These are phyloP conservation scores for Drosophila virilis DNA, from an alignment of 1,140 invertebrate species.

Conservation along the genomic window DNA sequence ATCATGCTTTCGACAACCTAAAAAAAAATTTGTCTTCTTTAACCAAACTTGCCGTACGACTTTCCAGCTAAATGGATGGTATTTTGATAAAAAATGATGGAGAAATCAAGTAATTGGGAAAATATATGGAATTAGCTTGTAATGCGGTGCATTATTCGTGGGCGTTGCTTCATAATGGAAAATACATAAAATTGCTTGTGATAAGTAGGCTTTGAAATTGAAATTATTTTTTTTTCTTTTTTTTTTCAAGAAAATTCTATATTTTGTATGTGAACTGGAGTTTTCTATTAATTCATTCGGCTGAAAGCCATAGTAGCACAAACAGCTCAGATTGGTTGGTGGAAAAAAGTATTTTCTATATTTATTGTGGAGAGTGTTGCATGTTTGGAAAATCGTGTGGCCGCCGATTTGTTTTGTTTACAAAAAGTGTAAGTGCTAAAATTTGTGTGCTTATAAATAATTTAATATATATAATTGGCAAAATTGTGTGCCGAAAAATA, in stretches of 20 bases:
- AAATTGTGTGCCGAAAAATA: not conserved
- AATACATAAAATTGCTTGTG: not conserved
- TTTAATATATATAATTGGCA: not conserved
- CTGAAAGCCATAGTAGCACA: conserved; percentile 5
- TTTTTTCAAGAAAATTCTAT: not conserved
- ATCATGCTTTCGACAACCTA: too few species aligned
- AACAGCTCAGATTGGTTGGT: not conserved
- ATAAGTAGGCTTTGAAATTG: conserved; percentile 9
- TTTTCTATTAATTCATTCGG: conserved; percentile 5
- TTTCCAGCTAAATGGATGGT: too few species aligned
- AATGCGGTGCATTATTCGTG: not conserved
- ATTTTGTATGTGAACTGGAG: not conserved
- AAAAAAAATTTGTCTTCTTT: too few species aligned
- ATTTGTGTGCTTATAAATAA: not conserved
- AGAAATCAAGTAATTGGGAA: too few species aligned
- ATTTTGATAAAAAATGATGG: too few species aligned
- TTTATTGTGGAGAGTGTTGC: not conserved
- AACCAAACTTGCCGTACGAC: too few species aligned
- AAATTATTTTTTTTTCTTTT: not conserved
- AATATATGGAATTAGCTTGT: too few species aligned
- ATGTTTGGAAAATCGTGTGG: not conserved
- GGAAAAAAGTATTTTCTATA: conserved; percentile 5
- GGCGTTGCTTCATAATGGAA: too few species aligned
- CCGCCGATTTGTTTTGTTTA: not conserved
- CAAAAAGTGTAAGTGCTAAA: not conserved